Conservation (phyloP, 2,888 invertebrate species). For the Pandemis corylana region DNA sequence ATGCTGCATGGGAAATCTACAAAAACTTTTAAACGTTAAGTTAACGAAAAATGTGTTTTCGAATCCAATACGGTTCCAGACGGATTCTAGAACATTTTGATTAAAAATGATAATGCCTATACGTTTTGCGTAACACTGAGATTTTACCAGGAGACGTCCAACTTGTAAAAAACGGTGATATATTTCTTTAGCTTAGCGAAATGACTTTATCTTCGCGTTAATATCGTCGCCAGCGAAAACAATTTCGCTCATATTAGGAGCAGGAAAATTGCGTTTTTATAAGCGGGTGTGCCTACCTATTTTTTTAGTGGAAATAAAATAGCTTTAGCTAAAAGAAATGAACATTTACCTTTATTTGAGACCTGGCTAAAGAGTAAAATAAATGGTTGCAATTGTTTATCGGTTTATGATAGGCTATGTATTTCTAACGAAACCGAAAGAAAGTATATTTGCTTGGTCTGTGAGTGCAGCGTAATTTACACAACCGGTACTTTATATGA, state of each 20-base stretch:
- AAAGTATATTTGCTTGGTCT: too few relatives aligned
- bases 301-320: slow-evolving; percentile 51
- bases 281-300: slow-evolving; percentile 44
- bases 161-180: slow-evolving; percentile 44
- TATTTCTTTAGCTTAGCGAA: slow-evolving; percentile 48
- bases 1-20: too few relatives aligned
- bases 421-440: too few relatives aligned
- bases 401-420: too few relatives aligned
- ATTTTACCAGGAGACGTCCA: slow-evolving; percentile 18
- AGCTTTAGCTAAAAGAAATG: slow-evolving; percentile 46
- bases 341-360: slow-evolving; percentile 24
- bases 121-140: slow-evolving; percentile 15
- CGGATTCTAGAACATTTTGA: neutral
- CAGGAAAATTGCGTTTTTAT: slow-evolving; percentile 57
- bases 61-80: too few relatives aligned
- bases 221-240: slow-evolving; percentile 60
- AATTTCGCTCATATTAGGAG: slow-evolving; percentile 63
- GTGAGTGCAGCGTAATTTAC: too few relatives aligned
- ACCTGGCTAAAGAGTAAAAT: neutral
- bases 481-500: too few relatives aligned
- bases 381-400: slow-evolving; percentile 1
- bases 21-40: too few relatives aligned
- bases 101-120: slow-evolving; percentile 34
- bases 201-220: slow-evolving; percentile 54
- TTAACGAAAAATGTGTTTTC: too few relatives aligned